phyloP scores from a whole-genome alignment of 1,140 invertebrate genomes.

The Harpegnathos saltator region DNA sequence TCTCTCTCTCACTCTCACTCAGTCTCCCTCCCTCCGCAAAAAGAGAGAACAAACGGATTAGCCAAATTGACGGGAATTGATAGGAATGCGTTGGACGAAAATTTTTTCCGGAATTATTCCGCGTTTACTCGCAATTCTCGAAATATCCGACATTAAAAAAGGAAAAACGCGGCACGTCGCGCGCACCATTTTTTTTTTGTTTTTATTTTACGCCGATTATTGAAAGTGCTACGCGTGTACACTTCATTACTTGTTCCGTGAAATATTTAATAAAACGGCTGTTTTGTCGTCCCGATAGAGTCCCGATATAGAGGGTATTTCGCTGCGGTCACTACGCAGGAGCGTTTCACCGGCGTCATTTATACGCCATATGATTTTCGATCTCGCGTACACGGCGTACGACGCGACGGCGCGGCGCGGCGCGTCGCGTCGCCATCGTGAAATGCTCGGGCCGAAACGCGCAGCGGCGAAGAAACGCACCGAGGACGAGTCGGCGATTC shows the following conservation, averaged over 20 bases:
- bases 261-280: constrained; percentile 33
- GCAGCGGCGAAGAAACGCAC: background rate
- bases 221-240: constrained; percentile 5
- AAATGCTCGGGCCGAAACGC: too few species aligned
- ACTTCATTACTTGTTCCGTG: background rate
- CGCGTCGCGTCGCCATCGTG: too few species aligned
- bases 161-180: background rate
- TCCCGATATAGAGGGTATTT: constrained; percentile 1
- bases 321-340: background rate
- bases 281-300: background rate
- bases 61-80: constrained; percentile 1
- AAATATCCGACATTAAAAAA: background rate
- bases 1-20: too few species aligned
- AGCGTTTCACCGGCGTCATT: background rate
- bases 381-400: too few species aligned
- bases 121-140: constrained; percentile 4
- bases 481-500: background rate
- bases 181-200: constrained; percentile 9
- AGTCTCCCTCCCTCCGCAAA: too few species aligned
- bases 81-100: constrained; percentile 18
- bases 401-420: too few species aligned
- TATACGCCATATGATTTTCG: constrained; percentile 1
- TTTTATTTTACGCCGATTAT: constrained; percentile 1
- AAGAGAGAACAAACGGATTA: background rate
- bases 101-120: constrained; percentile 13